phyloP scores from a whole-genome alignment of 2,888 invertebrate genomes.

The Spatulosminthurus flaviceps region DNA sequence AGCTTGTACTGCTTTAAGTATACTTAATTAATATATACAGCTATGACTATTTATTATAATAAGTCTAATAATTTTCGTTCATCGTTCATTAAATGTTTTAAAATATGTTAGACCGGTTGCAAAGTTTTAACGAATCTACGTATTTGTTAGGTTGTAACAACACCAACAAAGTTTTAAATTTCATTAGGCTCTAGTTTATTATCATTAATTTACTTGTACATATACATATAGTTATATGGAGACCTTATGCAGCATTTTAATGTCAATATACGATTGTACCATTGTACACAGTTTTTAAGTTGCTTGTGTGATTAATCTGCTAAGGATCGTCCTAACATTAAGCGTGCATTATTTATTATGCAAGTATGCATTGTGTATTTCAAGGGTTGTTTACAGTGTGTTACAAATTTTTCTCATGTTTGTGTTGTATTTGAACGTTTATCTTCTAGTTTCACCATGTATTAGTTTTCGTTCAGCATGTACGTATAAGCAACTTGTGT shows the following conservation, averaged over 20 bases:
- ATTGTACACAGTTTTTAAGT: conserved; percentile 14
- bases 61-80: not conserved
- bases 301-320: conserved; percentile 4
- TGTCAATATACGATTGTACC: conserved; percentile 14
- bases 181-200: not conserved
- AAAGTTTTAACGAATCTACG: conserved; percentile 5
- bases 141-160: conserved; percentile 3
- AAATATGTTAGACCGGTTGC: not conserved
- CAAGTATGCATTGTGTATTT: conserved; percentile 9
- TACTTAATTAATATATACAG: conserved; percentile 1
- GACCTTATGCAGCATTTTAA: not conserved
- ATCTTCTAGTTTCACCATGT: not conserved
- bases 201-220: not conserved
- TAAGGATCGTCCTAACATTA: conserved; percentile 1
- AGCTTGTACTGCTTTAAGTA: conserved; percentile 22
- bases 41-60: not conserved
- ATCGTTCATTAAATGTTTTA: not conserved
- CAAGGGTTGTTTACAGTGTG: conserved; percentile 14
- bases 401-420: not conserved
- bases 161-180: not conserved
- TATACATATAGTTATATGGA: not conserved
- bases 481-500: not conserved
- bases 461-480: not conserved
- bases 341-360: conserved; percentile 7
- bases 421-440: not conserved